A percentile compares a stretch with the other conserved stretches of the same genome.
Conservation (phyloP, 2,888 invertebrate species). For the Napeogenes inachia region DNA sequence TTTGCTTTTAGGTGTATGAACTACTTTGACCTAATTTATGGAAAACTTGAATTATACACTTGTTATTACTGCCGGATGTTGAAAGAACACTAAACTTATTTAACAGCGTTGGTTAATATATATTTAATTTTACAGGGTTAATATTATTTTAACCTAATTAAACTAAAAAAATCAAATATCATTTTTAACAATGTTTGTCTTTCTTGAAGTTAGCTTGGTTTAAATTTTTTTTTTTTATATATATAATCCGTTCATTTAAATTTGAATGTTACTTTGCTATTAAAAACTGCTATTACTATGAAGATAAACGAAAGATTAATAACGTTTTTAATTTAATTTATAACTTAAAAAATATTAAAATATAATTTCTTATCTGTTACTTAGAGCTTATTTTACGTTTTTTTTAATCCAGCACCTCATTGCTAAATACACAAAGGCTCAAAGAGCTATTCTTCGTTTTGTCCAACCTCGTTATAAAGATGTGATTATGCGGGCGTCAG, state of each 20-base stretch:
- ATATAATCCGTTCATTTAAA: too few relatives aligned
- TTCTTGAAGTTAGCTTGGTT: not conserved
- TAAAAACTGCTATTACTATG: too few relatives aligned
- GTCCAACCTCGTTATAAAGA: conserved; percentile 33
- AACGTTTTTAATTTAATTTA: too few relatives aligned
- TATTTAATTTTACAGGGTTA: not conserved
- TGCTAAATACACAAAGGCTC: conserved; percentile 33
- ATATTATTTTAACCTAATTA: conserved; percentile 6
- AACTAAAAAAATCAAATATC: not conserved
- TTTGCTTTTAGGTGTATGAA: not conserved
- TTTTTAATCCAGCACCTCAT: conserved; percentile 28
- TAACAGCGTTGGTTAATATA: not conserved
- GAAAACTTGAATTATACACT: not conserved
- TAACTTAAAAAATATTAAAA: conserved; percentile 1
- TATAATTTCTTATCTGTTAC: conserved; percentile 19
- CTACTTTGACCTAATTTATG: not conserved
- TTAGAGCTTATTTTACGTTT: conserved; percentile 17
- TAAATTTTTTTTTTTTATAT: not conserved
- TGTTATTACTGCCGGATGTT: not conserved
- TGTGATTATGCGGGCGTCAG: conserved; percentile 40
- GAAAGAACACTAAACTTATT: conserved; percentile 2
- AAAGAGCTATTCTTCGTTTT: conserved; percentile 33
- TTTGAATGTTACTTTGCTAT: too few relatives aligned
- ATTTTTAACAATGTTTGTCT: conserved; percentile 2
- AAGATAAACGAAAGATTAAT: too few relatives aligned